phyloP scores from a whole-genome alignment of 2,797 vertebrate genomes.

The Yasuhikotakia modesta region DNA sequence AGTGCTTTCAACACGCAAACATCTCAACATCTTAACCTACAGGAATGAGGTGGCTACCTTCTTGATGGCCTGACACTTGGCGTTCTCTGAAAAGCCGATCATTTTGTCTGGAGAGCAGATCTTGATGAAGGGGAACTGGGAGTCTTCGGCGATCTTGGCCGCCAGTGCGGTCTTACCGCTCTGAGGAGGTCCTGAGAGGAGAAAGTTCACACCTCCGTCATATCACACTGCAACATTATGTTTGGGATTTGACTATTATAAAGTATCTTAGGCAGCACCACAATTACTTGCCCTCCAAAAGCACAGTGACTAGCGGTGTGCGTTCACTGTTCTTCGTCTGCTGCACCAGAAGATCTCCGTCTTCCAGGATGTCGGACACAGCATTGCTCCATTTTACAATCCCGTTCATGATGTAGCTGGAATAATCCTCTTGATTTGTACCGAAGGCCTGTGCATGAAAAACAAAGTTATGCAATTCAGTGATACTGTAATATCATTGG shows the following conservation, averaged over 20 bases:
- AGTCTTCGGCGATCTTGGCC: slow-evolving; percentile 92
- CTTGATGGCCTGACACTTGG: slow-evolving; percentile 97
- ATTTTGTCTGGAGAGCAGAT: slow-evolving; percentile 98
- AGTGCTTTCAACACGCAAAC: background rate
- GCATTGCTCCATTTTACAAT: slow-evolving; percentile 94
- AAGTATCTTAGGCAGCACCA: no score
- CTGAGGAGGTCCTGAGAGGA: slow-evolving; percentile 86
- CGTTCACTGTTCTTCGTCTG: slow-evolving; percentile 96
- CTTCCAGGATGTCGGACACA: slow-evolving; percentile 86
- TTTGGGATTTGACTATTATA: no score
- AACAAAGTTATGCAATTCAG: background rate
- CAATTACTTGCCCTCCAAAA: slow-evolving; percentile 89
- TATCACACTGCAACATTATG: slow-evolving; percentile 34
- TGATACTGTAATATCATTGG: background rate
- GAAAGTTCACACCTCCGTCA: slow-evolving; percentile 19
- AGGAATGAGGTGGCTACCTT: slow-evolving; percentile 75
- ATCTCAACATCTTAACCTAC: background rate
- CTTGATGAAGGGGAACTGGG: slow-evolving; percentile 96
- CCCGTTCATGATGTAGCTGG: slow-evolving; percentile 95
- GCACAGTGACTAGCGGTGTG: slow-evolving; percentile 90
- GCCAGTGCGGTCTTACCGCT: slow-evolving; percentile 94
- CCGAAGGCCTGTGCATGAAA: slow-evolving; percentile 84
- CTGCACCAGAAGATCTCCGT: slow-evolving; percentile 91
- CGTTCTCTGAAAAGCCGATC: slow-evolving; percentile 94
- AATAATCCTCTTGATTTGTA: slow-evolving; percentile 95